These are phyloP conservation scores for Nymphalis urticae DNA, from an alignment of 2,888 invertebrate genomes.

Conservation along the genomic window DNA sequence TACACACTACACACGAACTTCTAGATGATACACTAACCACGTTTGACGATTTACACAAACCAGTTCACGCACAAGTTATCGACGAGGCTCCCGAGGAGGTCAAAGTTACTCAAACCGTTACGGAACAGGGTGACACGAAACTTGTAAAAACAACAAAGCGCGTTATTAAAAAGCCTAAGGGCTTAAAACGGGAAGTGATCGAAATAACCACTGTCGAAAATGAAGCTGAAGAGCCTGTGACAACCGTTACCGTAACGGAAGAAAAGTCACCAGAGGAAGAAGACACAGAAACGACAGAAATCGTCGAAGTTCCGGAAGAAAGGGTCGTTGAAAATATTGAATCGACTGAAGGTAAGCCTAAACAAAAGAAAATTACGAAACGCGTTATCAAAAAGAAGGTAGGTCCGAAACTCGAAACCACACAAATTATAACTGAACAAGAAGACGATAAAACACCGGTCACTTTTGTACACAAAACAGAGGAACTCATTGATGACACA, in stretches of 20 bases:
- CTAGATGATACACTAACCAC: slow-evolving; percentile 26
- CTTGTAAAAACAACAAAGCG: neutral
- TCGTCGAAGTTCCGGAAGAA: slow-evolving; percentile 43
- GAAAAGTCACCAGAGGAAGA: neutral
- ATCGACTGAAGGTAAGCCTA: slow-evolving; percentile 50
- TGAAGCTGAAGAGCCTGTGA: neutral
- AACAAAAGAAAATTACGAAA: slow-evolving; percentile 50
- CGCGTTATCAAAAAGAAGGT: slow-evolving; percentile 38
- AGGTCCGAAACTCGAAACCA: slow-evolving; percentile 15
- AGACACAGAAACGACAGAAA: slow-evolving; percentile 12
- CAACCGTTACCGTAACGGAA: neutral
- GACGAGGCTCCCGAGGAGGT: neutral
- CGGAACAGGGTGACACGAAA: neutral
- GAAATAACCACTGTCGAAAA: neutral
- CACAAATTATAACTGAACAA: slow-evolving; percentile 16
- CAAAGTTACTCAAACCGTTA: neutral
- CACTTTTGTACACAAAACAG: slow-evolving; percentile 35
- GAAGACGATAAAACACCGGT: slow-evolving; percentile 60
- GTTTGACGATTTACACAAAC: neutral
- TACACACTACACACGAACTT: slow-evolving; percentile 32
- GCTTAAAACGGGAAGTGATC: neutral
- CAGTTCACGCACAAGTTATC: neutral
- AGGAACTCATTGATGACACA: slow-evolving; percentile 36
- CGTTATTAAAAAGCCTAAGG: neutral
- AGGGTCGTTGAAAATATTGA: slow-evolving; percentile 38